Conservation (phyloP, 2,888 invertebrate species). For the Brenthis daphne region DNA sequence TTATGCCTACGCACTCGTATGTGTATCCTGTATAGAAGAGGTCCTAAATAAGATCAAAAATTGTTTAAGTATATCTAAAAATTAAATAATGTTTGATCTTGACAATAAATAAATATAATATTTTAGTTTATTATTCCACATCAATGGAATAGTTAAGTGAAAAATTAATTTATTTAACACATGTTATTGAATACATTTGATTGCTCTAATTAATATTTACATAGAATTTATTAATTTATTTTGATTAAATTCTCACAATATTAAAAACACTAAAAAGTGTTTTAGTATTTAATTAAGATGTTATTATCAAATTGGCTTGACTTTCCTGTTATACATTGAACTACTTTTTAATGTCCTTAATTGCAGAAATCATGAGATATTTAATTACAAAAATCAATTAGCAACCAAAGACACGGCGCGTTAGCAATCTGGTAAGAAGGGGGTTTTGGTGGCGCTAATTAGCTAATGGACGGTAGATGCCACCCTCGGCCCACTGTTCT, state of each 20-base stretch:
- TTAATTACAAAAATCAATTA: slow-evolving; percentile 61
- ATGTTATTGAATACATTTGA: background rate
- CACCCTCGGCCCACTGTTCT: slow-evolving; percentile 45
- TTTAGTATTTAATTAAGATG: slow-evolving; percentile 9
- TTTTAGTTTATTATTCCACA: too few species aligned
- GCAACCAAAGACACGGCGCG: slow-evolving; percentile 60
- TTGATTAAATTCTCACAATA: slow-evolving; percentile 4
- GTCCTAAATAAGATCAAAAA: too few species aligned
- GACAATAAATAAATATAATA: too few species aligned
- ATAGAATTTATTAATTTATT: background rate
- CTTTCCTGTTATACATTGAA: slow-evolving; percentile 14
- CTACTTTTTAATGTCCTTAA: slow-evolving; percentile 19
- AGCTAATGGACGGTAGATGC: slow-evolving; percentile 70
- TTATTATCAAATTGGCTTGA: slow-evolving; percentile 12
- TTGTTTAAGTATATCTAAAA: too few species aligned
- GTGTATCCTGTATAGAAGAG: too few species aligned
- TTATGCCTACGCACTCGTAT: too few species aligned
- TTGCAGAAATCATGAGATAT: slow-evolving; percentile 27
- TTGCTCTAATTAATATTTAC: background rate
- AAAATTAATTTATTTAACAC: background rate
- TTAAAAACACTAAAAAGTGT: background rate
- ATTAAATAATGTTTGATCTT: too few species aligned
- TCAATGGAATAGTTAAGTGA: background rate
- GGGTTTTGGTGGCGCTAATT: slow-evolving; percentile 69
- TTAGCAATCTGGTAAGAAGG: slow-evolving; percentile 77